phyloP scores from a whole-genome alignment of 2,113 vertebrate genomes.

The Tragelaphus strepsiceros region DNA sequence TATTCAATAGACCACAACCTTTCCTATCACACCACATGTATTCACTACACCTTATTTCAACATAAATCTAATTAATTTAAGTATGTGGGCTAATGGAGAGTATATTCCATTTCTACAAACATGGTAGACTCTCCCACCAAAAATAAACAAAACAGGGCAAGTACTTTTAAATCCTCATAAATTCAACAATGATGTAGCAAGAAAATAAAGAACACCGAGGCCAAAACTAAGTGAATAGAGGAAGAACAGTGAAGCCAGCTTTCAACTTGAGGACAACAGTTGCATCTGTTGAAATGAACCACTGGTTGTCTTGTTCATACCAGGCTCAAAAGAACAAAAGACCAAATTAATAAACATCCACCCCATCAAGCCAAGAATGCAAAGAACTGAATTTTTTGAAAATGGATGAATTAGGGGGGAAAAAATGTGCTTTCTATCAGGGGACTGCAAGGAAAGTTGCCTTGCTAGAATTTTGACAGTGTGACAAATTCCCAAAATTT shows the following conservation, averaged over 20 bases:
- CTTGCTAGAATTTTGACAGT: background rate
- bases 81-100: background rate
- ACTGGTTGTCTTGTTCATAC: background rate
- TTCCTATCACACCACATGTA: background rate
- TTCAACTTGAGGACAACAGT: background rate
- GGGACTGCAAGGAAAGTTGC: background rate
- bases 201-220: background rate
- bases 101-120: background rate
- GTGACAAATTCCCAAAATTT: background rate
- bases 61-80: background rate
- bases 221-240: background rate
- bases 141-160: background rate
- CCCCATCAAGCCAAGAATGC: background rate
- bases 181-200: background rate
- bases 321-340: background rate
- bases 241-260: background rate
- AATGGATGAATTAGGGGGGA: background rate
- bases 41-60: background rate
- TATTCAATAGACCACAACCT: background rate
- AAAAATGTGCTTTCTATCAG: background rate
- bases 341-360: background rate
- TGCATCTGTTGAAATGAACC: background rate
- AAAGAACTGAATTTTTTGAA: background rate
- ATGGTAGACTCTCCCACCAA: background rate
- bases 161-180: background rate